Evolutionary conservation across 1,140 invertebrate species (phyloP).

Genomic region (Polyergus mexicanus): DNA sequence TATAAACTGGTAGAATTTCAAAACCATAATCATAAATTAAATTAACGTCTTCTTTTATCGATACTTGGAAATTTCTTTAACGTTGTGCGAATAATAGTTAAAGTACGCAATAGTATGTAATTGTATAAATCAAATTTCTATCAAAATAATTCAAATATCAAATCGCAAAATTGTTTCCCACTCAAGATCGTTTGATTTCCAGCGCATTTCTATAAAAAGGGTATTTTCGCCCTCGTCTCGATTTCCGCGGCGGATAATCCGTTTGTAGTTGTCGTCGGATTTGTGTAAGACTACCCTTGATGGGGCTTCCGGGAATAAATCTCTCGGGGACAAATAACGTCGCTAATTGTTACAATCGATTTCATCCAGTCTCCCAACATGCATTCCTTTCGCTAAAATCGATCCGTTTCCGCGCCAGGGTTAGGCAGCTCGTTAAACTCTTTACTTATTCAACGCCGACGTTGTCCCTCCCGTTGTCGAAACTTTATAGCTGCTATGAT

Average conservation of each 20-base stretch:
- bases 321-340: not conserved
- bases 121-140: not conserved
- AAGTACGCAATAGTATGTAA: not conserved
- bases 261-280: not conserved
- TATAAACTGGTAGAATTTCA: too few relatives aligned
- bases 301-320: slow-evolving; percentile 8
- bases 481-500: slow-evolving; percentile 32
- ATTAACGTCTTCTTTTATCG: too few relatives aligned
- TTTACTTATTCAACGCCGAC: slow-evolving; percentile 45
- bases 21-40: too few relatives aligned
- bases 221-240: not conserved
- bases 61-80: too few relatives aligned
- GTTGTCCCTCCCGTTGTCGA: not conserved
- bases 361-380: not conserved
- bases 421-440: slow-evolving; percentile 2
- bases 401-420: not conserved
- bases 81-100: not conserved
- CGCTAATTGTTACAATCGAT: slow-evolving; percentile 5
- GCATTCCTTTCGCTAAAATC: not conserved
- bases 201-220: not conserved
- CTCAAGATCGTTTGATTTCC: not conserved
- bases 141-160: not conserved
- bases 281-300: not conserved
- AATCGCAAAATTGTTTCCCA: not conserved
- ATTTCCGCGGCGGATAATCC: not conserved